Conservation (phyloP, 2,113 vertebrate species). For the Propithecus coquereli region DNA sequence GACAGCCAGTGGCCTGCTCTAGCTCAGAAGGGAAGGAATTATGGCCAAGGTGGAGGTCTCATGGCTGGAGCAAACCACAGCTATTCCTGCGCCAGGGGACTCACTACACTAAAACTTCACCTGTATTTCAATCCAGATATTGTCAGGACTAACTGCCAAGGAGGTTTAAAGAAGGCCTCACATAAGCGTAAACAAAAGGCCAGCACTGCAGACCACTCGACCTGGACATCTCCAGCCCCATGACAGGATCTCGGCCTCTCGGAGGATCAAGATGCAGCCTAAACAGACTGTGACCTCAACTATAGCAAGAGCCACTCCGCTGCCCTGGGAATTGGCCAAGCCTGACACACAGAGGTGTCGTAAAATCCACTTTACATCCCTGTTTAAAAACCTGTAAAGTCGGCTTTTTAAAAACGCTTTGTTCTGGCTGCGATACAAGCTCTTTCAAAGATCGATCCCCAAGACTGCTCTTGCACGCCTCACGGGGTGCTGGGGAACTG, state of each 20-base stretch:
- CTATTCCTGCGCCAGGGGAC: no score
- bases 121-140: neutral
- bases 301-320: neutral
- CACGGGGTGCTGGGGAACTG: neutral
- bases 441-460: neutral
- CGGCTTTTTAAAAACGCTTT: neutral
- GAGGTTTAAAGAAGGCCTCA: neutral
- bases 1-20: fast-evolving
- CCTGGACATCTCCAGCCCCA: neutral
- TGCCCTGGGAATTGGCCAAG: neutral
- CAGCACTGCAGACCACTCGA: neutral
- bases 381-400: neutral
- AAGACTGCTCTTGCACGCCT: fast-evolving
- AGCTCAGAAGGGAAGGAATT: neutral
- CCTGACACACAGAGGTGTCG: fast-evolving
- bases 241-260: neutral
- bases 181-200: fast-evolving
- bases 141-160: neutral
- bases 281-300: neutral
- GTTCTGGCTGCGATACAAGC: neutral
- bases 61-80: fast-evolving
- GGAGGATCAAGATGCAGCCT: neutral
- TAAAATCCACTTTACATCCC: neutral
- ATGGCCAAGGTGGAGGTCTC: neutral
- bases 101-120: neutral